Evolutionary conservation across 2,113 vertebrate species (phyloP).

Genomic region (Leptobrachium leishanense): DNA sequence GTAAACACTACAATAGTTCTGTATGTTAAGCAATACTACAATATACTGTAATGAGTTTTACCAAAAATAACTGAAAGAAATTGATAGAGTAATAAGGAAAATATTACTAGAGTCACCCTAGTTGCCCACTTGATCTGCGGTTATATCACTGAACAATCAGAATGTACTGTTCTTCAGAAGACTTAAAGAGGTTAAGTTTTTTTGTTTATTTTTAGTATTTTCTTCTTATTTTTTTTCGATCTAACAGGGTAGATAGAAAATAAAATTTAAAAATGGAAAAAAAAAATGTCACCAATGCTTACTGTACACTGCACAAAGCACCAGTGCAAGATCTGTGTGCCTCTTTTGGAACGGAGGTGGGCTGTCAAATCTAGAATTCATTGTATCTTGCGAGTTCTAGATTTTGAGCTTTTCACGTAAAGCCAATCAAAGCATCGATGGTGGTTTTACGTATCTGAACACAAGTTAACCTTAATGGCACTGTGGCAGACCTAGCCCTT

Average conservation of each 20-base stretch:
- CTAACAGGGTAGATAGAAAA: slow-evolving; percentile 51
- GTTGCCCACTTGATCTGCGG: slow-evolving; percentile 54
- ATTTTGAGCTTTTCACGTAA: slow-evolving; percentile 71
- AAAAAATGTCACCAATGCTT: slow-evolving; percentile 54
- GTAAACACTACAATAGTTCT: slow-evolving; percentile 66
- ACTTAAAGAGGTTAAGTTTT: slow-evolving; percentile 42
- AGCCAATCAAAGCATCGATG: slow-evolving; percentile 72
- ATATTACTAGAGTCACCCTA: slow-evolving; percentile 16
- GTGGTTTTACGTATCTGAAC: slow-evolving; percentile 75
- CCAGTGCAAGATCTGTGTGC: slow-evolving; percentile 58
- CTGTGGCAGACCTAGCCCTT: slow-evolving; percentile 80
- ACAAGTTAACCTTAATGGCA: slow-evolving; percentile 69
- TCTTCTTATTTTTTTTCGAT: slow-evolving; percentile 36
- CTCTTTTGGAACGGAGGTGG: slow-evolving; percentile 59
- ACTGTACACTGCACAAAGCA: slow-evolving; percentile 60
- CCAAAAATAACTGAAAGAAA: slow-evolving; percentile 55
- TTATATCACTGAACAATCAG: slow-evolving; percentile 58
- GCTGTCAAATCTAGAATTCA: slow-evolving; percentile 52
- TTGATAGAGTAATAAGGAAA: slow-evolving; percentile 38
- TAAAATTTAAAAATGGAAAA: slow-evolving; percentile 37
- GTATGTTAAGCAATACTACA: slow-evolving; percentile 79
- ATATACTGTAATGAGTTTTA: slow-evolving; percentile 71
- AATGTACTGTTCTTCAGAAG: slow-evolving; percentile 62
- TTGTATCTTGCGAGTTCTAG: slow-evolving; percentile 66
- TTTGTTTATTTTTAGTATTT: slow-evolving; percentile 22